phyloP scores from a whole-genome alignment of 2,797 vertebrate species.

The Brotula barbata region DNA sequence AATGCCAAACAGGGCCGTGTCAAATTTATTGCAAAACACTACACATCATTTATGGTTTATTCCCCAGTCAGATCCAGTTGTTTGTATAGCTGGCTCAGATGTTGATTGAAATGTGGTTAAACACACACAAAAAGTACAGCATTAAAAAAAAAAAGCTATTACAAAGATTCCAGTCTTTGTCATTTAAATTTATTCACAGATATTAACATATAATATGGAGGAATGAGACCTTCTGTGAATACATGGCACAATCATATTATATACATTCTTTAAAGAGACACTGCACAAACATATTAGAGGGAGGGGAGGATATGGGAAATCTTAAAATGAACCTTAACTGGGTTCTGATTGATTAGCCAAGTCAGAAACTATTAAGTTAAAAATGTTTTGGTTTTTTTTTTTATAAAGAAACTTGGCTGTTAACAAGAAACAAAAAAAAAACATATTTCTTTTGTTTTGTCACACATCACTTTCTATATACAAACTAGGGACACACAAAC shows the following conservation, averaged over 20 bases:
- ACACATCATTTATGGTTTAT: no score
- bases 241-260: slow-evolving; percentile 91
- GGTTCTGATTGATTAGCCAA: slow-evolving; percentile 62
- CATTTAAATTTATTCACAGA: slow-evolving; percentile 86
- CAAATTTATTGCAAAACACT: slow-evolving; percentile 18
- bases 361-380: slow-evolving; percentile 83
- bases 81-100: no score
- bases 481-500: slow-evolving; percentile 78
- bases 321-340: slow-evolving; percentile 78
- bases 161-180: slow-evolving; percentile 17
- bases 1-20: not conserved
- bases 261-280: slow-evolving; percentile 85
- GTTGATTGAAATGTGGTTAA: no score
- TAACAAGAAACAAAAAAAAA: slow-evolving; percentile 84
- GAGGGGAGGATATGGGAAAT: slow-evolving; percentile 62
- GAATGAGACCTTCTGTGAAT: slow-evolving; percentile 86
- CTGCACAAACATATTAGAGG: slow-evolving; percentile 76
- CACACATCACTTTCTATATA: slow-evolving; percentile 85
- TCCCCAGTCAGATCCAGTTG: not conserved
- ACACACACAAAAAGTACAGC: no score
- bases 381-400: slow-evolving; percentile 73
- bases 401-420: slow-evolving; percentile 83
- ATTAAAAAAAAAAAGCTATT: not conserved
- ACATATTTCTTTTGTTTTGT: slow-evolving; percentile 76
- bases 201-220: slow-evolving; percentile 80